phyloP scores from a whole-genome alignment of 2,113 vertebrate species.

The Ptilorrhoa leucosticta region DNA sequence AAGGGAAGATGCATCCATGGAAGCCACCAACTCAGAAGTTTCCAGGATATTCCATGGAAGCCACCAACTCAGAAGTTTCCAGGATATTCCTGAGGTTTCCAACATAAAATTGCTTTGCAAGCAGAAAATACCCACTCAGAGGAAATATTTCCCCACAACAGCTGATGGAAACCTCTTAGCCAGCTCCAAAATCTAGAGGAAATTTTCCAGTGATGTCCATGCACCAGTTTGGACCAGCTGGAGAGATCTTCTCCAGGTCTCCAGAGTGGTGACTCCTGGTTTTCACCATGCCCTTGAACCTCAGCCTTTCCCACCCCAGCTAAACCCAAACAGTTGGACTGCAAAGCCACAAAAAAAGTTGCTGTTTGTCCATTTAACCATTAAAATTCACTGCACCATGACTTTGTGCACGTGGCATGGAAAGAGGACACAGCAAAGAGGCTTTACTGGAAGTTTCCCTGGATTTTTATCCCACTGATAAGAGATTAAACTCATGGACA shows the following conservation, averaged over 20 bases:
- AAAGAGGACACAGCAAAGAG: not conserved
- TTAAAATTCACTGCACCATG: not conserved
- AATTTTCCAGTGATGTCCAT: not conserved
- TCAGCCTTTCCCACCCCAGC: not conserved
- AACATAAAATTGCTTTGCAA: not conserved
- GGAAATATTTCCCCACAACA: not conserved
- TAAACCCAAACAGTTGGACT: not conserved
- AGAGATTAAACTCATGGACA: not conserved
- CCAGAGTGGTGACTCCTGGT: not conserved
- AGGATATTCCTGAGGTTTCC: not conserved
- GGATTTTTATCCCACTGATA: not conserved
- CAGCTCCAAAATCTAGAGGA: not conserved
- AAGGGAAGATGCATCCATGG: not conserved
- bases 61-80: not conserved
- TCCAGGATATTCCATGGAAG: not conserved
- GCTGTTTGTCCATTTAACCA: not conserved
- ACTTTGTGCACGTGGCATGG: rapidly evolving
- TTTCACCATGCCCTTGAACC: not conserved
- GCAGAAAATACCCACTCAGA: not conserved
- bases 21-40: not conserved
- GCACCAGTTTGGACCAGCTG: not conserved
- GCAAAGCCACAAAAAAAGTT: not conserved
- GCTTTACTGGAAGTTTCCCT: not conserved
- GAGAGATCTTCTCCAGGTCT: not conserved
- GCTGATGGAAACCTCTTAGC: not conserved